Base-by-base conservation (phyloP, 2,888 invertebrate species). In the Lasioglossum calceatum region DNA sequence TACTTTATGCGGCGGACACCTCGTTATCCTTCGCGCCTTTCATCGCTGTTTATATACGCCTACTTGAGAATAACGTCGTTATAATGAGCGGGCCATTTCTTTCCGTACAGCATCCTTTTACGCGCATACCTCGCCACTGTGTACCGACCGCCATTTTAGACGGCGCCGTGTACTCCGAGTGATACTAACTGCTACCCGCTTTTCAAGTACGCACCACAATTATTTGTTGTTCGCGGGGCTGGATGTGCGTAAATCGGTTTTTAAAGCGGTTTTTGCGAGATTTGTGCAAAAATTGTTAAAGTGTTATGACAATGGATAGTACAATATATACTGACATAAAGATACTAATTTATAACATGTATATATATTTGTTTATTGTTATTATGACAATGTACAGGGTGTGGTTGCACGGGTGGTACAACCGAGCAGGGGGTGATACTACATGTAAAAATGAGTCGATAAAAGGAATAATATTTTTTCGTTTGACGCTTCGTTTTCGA, bases 1-100 rank as follows among this genome's bases (percentile, higher is more conserved):
- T 81, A 79, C 72, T 79, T 81, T 87, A 81, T 71, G 77, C 77
- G 47, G 44, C 32, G 82, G 79, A 84, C 77, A 81, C 82, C 88
- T 91, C 81, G 61, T 91, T 90, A 89, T 89, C 88, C 81, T 79
- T 71, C 67, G 50, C 78, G 70, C 83, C 83, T 84, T 81, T 84
- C 77, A 79, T 58, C 54, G 64, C 83, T 83, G 80, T 88, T 86
- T 88, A 86, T 85, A 80, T 81, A 82, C 85, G 84, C 82, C 71
- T 87, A 86, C 84, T 81, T 85, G 79, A 87, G 75, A 81, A 73
- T 86, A 88, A 88, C 85, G 70, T 85, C 86, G 79, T 91, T 80
- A 88, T 88, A 91, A 91, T 75, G 86, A 89, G 84, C 42, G 54
- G 42, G 54, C 54, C 81, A 54, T 83, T 79, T 77, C 54, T 76